Conservation (phyloP, 2,113 vertebrate species). For the Sapayoa aenigma region DNA sequence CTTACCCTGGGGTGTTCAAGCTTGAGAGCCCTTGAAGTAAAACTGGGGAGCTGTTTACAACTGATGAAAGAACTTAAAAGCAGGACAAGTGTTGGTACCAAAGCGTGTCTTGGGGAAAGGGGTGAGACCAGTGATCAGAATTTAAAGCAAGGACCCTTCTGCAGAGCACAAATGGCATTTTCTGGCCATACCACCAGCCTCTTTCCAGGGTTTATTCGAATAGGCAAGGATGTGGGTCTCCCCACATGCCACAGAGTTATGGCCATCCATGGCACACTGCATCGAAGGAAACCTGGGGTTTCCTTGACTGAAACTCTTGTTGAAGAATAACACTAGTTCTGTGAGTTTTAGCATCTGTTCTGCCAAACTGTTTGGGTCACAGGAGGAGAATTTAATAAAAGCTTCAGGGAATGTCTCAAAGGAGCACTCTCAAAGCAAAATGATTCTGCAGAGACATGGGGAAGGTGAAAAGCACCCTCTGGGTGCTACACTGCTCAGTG, state of each 20-base stretch:
- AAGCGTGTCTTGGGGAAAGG: accelerated
- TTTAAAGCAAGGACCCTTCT: background rate
- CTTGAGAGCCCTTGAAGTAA: background rate
- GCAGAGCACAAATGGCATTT: background rate
- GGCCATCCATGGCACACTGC: accelerated
- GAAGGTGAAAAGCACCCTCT: background rate
- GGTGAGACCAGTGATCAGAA: accelerated
- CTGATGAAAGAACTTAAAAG: background rate
- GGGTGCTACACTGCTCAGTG: background rate
- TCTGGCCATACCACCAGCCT: background rate
- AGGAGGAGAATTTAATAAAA: background rate
- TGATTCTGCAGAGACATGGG: background rate
- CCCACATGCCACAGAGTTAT: background rate
- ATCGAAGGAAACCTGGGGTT: background rate
- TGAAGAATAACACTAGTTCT: background rate
- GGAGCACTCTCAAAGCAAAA: background rate
- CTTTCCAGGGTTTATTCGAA: background rate
- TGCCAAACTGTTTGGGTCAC: too few relatives aligned
- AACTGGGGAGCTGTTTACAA: background rate
- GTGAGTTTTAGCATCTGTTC: background rate
- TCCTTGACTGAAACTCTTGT: background rate
- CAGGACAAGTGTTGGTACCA: background rate
- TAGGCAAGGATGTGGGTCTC: background rate
- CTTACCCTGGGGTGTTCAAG: too few relatives aligned
- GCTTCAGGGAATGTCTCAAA: background rate